Evolutionary conservation across 2,888 invertebrate species (phyloP).

Genomic region (Nomada fabriciana): DNA sequence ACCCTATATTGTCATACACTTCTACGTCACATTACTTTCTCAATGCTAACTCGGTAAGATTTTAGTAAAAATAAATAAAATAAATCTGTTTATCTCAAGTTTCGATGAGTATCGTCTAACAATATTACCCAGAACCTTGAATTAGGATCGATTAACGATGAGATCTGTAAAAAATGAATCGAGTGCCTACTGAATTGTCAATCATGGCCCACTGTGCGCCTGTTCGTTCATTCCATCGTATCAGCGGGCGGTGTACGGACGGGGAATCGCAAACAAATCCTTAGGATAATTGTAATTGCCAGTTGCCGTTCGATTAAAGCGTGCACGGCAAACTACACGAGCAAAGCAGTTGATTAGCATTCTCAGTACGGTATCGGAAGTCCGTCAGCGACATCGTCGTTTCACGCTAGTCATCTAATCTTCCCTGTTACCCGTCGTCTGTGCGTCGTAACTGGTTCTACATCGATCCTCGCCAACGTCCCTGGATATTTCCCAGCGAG

Average conservation of each 20-base stretch:
- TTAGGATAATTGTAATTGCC: conserved; percentile 76
- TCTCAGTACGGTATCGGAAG: conserved; percentile 57
- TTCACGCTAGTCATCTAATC: conserved; percentile 52
- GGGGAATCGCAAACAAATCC: conserved; percentile 42
- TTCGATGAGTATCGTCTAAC: too few relatives aligned
- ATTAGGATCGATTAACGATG: too few relatives aligned
- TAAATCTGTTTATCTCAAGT: too few relatives aligned
- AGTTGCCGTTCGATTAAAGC: conserved; percentile 77
- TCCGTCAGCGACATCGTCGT: conserved; percentile 56
- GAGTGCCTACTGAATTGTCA: too few relatives aligned
- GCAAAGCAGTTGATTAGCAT: conserved; percentile 75
- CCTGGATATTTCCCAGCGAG: conserved; percentile 8
- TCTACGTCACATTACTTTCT: too few relatives aligned
- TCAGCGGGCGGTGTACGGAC: not conserved
- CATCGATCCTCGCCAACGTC: conserved; percentile 18
- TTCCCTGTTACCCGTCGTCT: conserved; percentile 39
- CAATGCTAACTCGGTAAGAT: too few relatives aligned
- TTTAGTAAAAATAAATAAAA: too few relatives aligned
- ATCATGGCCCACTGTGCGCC: too few relatives aligned
- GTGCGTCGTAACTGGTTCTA: conserved; percentile 10
- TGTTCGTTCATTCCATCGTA: not conserved
- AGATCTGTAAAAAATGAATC: too few relatives aligned
- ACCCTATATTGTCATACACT: too few relatives aligned
- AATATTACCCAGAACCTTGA: too few relatives aligned
- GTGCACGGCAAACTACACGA: conserved; percentile 68